Conservation (phyloP, 2,113 vertebrate genomes). For the Orycteropus afer region DNA sequence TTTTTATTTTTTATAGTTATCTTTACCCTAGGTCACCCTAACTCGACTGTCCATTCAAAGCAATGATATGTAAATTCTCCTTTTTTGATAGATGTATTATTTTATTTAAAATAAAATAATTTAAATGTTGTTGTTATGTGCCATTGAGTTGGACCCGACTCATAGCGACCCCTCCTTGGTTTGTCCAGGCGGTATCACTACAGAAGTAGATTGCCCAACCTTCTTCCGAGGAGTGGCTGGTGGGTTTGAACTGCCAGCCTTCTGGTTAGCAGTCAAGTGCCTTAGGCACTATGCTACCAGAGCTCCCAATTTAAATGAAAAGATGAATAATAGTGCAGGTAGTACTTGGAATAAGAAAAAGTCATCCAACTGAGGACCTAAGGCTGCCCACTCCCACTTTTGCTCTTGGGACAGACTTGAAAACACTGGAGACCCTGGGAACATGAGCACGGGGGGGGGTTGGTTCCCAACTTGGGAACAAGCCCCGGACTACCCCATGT, state of each 20-base stretch:
- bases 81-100: not conserved
- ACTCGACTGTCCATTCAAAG: not conserved
- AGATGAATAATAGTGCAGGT: not conserved
- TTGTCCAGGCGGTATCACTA: too few species aligned
- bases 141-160: too few species aligned
- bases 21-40: not conserved
- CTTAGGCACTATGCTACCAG: too few species aligned
- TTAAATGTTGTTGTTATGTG: too few species aligned
- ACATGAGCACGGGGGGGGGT: not conserved
- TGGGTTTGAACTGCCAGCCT: too few species aligned
- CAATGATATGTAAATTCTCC: not conserved
- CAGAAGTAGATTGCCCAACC: too few species aligned
- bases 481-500: not conserved
- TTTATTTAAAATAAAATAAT: not conserved
- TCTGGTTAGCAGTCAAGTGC: too few species aligned
- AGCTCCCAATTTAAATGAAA: too few species aligned
- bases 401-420: too few species aligned
- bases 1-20: slow-evolving; percentile 28
- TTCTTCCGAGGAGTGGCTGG: too few species aligned
- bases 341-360: not conserved
- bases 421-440: not conserved
- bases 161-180: too few species aligned
- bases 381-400: too few species aligned
- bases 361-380: not conserved
- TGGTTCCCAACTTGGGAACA: not conserved